These are phyloP conservation scores for Mustelus asterias DNA, from an alignment of 2,113 vertebrate species.

Conservation along the genomic window DNA sequence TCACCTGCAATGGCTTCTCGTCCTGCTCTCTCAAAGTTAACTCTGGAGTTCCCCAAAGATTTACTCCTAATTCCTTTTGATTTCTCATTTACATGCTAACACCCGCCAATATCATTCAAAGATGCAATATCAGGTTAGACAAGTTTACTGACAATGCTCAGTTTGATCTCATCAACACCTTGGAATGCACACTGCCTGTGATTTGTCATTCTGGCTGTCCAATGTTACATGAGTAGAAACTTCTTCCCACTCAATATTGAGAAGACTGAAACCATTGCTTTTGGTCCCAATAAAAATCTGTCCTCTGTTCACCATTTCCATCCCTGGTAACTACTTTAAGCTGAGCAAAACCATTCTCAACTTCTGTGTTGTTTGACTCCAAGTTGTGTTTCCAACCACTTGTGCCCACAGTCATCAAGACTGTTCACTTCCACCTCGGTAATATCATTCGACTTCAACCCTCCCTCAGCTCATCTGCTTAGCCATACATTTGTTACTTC, in stretches of 20 bases:
- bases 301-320: background rate
- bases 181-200: background rate
- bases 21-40: background rate
- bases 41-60: background rate
- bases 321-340: background rate
- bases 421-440: background rate
- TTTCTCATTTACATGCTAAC: background rate
- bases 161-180: background rate
- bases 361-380: background rate
- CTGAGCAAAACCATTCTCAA: background rate
- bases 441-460: background rate
- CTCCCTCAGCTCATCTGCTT: background rate
- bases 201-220: background rate
- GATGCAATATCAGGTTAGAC: background rate
- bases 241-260: background rate
- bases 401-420: background rate
- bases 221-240: background rate
- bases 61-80: background rate
- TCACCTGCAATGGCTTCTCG: background rate
- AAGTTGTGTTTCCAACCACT: background rate
- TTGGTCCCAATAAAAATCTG: background rate
- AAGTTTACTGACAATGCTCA: background rate
- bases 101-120: background rate
- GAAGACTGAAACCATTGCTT: background rate
- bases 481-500: background rate